phyloP scores from a whole-genome alignment of 1,140 invertebrate genomes.

The Psix sp. region DNA sequence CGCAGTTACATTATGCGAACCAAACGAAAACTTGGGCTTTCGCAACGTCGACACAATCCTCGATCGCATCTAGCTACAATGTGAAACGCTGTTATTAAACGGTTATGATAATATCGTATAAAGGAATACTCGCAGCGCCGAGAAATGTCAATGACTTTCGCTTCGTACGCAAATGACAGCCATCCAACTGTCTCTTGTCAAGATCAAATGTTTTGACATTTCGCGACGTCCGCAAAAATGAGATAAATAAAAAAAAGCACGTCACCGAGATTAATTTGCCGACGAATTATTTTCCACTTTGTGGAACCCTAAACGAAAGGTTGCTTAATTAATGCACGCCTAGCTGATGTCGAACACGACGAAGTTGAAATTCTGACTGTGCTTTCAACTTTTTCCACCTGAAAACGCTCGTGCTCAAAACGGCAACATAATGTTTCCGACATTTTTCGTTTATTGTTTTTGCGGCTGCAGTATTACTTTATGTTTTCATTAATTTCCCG shows the following conservation, averaged over 20 bases:
- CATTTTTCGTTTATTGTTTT: too few relatives aligned
- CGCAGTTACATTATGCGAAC: too few relatives aligned
- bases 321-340: conserved; percentile 55
- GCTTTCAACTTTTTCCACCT: too few relatives aligned
- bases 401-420: too few relatives aligned
- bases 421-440: too few relatives aligned
- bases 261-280: conserved; percentile 38
- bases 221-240: too few relatives aligned
- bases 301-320: conserved; percentile 54
- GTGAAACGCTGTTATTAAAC: conserved; percentile 15
- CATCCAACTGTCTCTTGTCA: too few relatives aligned
- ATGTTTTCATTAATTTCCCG: conserved; percentile 29
- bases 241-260: too few relatives aligned
- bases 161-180: too few relatives aligned
- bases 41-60: too few relatives aligned
- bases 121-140: conserved; percentile 3
- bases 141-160: conserved; percentile 19
- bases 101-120: conserved; percentile 22
- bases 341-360: conserved; percentile 47
- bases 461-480: conserved; percentile 3
- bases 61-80: conserved; percentile 15
- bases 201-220: too few relatives aligned
- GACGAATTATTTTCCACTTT: conserved; percentile 58
- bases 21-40: too few relatives aligned
- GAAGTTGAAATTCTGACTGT: background rate